These are phyloP conservation scores for Leucophenga varia DNA, from an alignment of 1,140 invertebrate species.

Conservation along the genomic window DNA sequence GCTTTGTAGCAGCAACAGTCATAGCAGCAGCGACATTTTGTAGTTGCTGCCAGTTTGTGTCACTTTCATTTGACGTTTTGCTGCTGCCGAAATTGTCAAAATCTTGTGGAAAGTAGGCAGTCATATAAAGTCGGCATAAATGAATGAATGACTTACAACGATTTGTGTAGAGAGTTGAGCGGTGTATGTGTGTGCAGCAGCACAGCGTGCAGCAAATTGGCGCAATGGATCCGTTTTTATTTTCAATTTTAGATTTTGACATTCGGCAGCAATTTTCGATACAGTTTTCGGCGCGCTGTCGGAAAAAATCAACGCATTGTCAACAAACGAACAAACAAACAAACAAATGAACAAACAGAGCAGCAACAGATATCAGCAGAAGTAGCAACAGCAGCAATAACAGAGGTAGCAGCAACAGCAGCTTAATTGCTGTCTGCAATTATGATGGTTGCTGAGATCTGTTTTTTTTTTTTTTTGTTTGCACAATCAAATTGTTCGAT, in stretches of 20 bases:
- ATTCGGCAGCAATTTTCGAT: no score
- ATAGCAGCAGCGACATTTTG: no score
- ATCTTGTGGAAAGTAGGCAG: constrained; percentile 35
- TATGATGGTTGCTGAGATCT: constrained; percentile 39
- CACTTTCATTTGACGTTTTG: constrained; percentile 22
- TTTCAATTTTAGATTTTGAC: no score
- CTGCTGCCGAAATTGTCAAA: constrained; percentile 7
- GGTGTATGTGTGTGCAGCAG: neutral
- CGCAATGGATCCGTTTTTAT: no score
- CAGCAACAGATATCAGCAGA: constrained; percentile 28
- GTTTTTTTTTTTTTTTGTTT: constrained; percentile 15
- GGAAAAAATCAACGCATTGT: constrained; percentile 54
- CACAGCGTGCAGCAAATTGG: constrained; percentile 33
- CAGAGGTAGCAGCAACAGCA: constrained; percentile 45
- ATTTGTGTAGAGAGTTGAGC: no score
- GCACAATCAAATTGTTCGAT: neutral
- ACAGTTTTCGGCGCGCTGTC: constrained; percentile 35
- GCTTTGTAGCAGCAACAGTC: no score
- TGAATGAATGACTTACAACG: constrained; percentile 9
- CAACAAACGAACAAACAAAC: no score
- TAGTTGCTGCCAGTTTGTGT: constrained; percentile 26
- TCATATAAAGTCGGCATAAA: no score
- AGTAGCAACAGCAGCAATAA: constrained; percentile 17
- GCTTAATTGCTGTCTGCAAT: constrained; percentile 51
- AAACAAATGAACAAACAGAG: no score